Evolutionary conservation across 2,797 vertebrate species (phyloP).

Genomic region (Lagocephalus sceleratus): DNA sequence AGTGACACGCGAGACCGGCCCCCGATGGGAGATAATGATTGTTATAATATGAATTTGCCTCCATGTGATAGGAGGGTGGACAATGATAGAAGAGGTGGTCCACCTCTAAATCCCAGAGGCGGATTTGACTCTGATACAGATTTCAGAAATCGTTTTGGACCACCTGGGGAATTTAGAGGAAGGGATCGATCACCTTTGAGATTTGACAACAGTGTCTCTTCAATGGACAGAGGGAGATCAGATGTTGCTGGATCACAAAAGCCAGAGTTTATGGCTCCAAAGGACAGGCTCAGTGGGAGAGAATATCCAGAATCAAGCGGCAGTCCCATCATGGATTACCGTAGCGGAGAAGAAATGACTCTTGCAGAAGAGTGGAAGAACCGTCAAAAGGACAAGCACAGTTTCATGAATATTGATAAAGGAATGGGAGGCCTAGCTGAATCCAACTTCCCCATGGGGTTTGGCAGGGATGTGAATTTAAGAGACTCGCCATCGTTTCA

Average conservation of each 20-base stretch:
- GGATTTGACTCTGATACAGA: constrained; percentile 82
- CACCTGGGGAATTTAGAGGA: constrained; percentile 79
- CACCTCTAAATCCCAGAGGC: constrained; percentile 69
- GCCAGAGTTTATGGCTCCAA: constrained; percentile 51
- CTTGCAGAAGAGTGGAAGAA: constrained; percentile 79
- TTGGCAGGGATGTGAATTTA: constrained; percentile 58
- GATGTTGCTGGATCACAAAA: constrained; percentile 76
- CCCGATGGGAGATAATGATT: constrained; percentile 54
- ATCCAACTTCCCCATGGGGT: constrained; percentile 74
- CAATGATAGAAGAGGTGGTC: constrained; percentile 68
- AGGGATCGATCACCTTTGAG: constrained; percentile 84
- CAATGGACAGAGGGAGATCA: constrained; percentile 78
- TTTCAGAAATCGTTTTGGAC: constrained; percentile 83
- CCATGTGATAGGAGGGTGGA: constrained; percentile 68
- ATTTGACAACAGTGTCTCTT: constrained; percentile 82
- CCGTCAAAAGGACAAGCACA: constrained; percentile 79
- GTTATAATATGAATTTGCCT: constrained; percentile 68
- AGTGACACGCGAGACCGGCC: constrained; percentile 83
- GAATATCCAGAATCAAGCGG: constrained; percentile 58
- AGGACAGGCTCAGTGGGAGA: constrained; percentile 47
- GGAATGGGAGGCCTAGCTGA: constrained; percentile 61
- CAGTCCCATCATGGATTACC: constrained; percentile 67
- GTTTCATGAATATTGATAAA: constrained; percentile 55
- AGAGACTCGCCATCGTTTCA: constrained; percentile 61
- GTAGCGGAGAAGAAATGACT: constrained; percentile 75